These are phyloP conservation scores for Troglohyphantes excavatus DNA, from an alignment of 2,888 invertebrate species.

Conservation along the genomic window DNA sequence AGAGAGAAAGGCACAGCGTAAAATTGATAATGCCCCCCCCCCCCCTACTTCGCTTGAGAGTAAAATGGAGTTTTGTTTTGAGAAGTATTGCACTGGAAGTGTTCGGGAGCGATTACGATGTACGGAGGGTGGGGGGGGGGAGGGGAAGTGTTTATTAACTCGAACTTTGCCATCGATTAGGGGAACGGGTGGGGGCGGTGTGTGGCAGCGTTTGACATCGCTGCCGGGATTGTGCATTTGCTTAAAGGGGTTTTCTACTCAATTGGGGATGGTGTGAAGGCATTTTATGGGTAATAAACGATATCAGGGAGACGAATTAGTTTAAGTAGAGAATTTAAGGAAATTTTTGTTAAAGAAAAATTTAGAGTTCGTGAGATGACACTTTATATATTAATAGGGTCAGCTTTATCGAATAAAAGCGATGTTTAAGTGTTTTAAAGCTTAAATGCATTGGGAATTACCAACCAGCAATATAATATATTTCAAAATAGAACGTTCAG, in stretches of 20 bases:
- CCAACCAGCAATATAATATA: too few species aligned
- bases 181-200: neutral
- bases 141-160: conserved; percentile 45
- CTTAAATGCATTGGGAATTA: too few species aligned
- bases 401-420: too few species aligned
- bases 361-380: too few species aligned
- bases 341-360: too few species aligned
- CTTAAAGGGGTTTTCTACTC: neutral
- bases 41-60: neutral
- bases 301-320: too few species aligned
- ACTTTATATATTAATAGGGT: too few species aligned
- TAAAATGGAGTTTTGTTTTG: conserved; percentile 58
- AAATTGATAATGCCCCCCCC: conserved; percentile 68
- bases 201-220: neutral
- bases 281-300: neutral
- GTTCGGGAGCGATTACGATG: conserved; percentile 30
- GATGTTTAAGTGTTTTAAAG: too few species aligned
- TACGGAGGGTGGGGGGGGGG: conserved; percentile 3
- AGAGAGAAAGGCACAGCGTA: conserved; percentile 42
- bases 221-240: neutral
- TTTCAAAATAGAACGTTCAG: too few species aligned
- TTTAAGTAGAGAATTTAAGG: too few species aligned
- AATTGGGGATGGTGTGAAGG: neutral
- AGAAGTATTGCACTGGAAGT: neutral
- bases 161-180: conserved; percentile 60